Percentiles rank a stretch among this genome's conserved stretches.
phyloP scores from a whole-genome alignment of 2,888 invertebrate species.

The Noctua fimbriata region DNA sequence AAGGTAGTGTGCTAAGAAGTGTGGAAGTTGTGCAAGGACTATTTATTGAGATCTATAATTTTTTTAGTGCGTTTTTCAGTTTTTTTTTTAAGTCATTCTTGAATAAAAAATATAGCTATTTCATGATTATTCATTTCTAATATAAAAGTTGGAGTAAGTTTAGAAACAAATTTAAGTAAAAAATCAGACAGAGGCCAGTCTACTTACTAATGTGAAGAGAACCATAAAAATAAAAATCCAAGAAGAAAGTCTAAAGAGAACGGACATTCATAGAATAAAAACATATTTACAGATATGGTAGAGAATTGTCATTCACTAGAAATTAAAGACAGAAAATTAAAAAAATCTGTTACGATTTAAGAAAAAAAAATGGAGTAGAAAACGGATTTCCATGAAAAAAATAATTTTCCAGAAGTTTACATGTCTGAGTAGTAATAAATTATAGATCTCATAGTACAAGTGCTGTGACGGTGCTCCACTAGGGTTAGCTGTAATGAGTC shows the following conservation, averaged over 20 bases:
- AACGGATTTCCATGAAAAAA: background rate
- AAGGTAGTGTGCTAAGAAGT: slow-evolving; percentile 88
- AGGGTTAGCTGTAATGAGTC: slow-evolving; percentile 87
- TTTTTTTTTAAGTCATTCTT: background rate
- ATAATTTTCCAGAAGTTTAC: background rate
- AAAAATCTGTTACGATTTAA: background rate
- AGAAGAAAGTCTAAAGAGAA: slow-evolving; percentile 31
- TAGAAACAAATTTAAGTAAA: slow-evolving; percentile 1
- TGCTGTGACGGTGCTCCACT: slow-evolving; percentile 88
- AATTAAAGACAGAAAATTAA: slow-evolving; percentile 29
- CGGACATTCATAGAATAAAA: slow-evolving; percentile 30
- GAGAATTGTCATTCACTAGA: slow-evolving; percentile 30
- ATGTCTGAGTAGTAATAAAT: slow-evolving; percentile 66
- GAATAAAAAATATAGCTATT: slow-evolving; percentile 2
- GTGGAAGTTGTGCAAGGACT: slow-evolving; percentile 87
- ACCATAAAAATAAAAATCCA: background rate
- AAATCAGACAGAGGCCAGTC: slow-evolving; percentile 10
- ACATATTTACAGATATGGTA: background rate
- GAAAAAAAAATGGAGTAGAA: background rate
- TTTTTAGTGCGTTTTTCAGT: slow-evolving; percentile 9
- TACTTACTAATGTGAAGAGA: slow-evolving; percentile 23
- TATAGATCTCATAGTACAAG: slow-evolving; percentile 85
- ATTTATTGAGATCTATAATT: slow-evolving; percentile 86
- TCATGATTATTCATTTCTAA: slow-evolving; percentile 13
- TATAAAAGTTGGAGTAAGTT: background rate